Evolutionary conservation across 2,797 vertebrate genomes (phyloP).

Genomic region (Diceros bicornis): DNA sequence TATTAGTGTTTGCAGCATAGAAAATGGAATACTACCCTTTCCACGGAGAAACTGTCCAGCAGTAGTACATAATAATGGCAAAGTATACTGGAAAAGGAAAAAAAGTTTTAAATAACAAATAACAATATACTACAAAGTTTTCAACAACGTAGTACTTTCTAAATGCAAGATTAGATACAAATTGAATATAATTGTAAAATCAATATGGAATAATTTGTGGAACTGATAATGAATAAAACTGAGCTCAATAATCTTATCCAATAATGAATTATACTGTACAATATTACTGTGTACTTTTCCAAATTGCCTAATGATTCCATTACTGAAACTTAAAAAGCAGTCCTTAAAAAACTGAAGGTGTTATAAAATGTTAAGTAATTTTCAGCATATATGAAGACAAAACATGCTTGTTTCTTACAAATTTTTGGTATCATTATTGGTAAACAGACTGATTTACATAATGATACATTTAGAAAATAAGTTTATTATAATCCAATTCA

Average conservation of each 20-base stretch:
- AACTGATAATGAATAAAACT: constrained; percentile 33
- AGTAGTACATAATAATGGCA: constrained; percentile 93
- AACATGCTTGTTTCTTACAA: neutral
- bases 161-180: constrained; percentile 30
- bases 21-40: constrained; percentile 95
- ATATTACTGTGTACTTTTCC: neutral
- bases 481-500: constrained; percentile 45
- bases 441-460: constrained; percentile 9
- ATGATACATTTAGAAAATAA: constrained; percentile 35
- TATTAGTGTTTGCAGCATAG: constrained; percentile 95
- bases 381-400: neutral
- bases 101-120: constrained; percentile 28
- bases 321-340: constrained; percentile 4
- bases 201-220: neutral
- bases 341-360: constrained; percentile 21
- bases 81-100: constrained; percentile 93
- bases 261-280: constrained; percentile 19
- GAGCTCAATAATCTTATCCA: neutral
- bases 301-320: constrained; percentile 1
- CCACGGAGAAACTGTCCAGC: constrained; percentile 94
- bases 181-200: constrained; percentile 49
- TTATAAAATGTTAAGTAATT: constrained; percentile 59
- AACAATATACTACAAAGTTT: neutral
- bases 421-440: constrained; percentile 37
- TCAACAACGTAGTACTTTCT: neutral